Evolutionary conservation across 2,888 invertebrate species (phyloP), one percentile per base, ranked within the genome.

Genomic region (Amaurobius ferox): DNA sequence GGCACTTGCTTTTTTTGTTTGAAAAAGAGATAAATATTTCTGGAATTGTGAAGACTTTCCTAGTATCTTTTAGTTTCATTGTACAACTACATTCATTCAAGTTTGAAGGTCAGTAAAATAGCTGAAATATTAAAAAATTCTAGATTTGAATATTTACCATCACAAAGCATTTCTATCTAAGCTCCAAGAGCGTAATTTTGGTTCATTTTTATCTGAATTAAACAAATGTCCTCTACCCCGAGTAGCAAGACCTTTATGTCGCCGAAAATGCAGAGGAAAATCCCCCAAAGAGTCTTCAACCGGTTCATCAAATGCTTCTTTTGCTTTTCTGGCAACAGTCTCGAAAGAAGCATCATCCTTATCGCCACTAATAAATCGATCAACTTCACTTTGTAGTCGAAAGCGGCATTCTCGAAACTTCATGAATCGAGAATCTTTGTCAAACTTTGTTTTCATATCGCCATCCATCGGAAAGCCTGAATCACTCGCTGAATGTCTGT

Each of bases 401-500:
- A 87, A 55, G 3, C 79, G 19, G 11, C 74, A 79, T 61, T 87
- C 74, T 9, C 83, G 70, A 28, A 87, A 79, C 32, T 87, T 87
- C 26, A 83, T 32, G 32, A 87, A 83, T 9, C 80, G 61, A 11
- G 76, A 26, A 32, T 87, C 79, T 35, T 87, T 71, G 39, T 72
- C 70, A 23, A 87, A 79, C n/a, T 64, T 78, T 35, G 76, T 70
- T 48, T 79, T 55, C 19, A 76, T 62, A 13, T 74, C 73, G 7
- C 74, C 73, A 16, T 78, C 79, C 7, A 79, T 70, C 19, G 87
- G 70, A 32, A 88, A 88, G 6, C 88, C 85, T 9, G 88, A 80
- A 74, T 88, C 88, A 44, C 88, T 88, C 16, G 86, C 78, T 1
- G 88, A 88, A 39, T 88, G 88, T 64, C 73, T 76, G 30, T 88